Evolutionary conservation across 1,140 invertebrate species (phyloP), one percentile per base, ranked within the genome.

Genomic region (Carposina sasakii): DNA sequence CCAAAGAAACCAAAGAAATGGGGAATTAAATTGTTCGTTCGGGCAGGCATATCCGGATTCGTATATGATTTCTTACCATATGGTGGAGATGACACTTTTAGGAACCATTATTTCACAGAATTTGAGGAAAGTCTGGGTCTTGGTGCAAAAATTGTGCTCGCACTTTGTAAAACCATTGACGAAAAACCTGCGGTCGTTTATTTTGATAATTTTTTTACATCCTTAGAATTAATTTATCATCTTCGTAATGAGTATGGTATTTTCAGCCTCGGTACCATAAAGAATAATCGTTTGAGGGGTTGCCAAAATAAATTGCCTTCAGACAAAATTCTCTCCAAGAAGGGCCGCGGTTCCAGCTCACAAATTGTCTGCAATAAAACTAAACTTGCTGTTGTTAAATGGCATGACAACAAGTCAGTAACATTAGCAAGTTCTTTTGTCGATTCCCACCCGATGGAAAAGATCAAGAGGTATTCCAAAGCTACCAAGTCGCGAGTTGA

Each of bases 401-500:
- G 79, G 75, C 53, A 53, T 39, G 78, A 84, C 45, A 84, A 77
- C 54, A 85, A 78, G 48, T 30, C 52, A 31, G 70, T n/a, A n/a
- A n/a, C n/a, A n/a, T n/a, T 85, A 24, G 46, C 71, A 19, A 79
- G 65, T 46, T 63, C 66, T 28, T 83, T 58, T 63, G 54, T 56
- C 24, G 60, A 49, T 43, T 34, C 49, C 20, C 20, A 76, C 42
- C 73, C 71, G 23, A 33, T 65, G 22, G 52, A 56, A 20, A 58
- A 54, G 43, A 54, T 63, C 5, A 54, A 61, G 37, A 40, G 72
- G 42, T 82, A 60, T 44, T 51, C 53, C 23, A 73, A 69, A 68
- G 53, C 43, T 42, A 36, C 30, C 24, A 70, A 69, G 40, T 37
- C 41, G 47, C 56, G 57, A 48, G 54, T 74, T 2, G 54, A 71